Evolutionary conservation across 2,797 vertebrate species (phyloP).

Genomic region (Phyllotis vaccarum): DNA sequence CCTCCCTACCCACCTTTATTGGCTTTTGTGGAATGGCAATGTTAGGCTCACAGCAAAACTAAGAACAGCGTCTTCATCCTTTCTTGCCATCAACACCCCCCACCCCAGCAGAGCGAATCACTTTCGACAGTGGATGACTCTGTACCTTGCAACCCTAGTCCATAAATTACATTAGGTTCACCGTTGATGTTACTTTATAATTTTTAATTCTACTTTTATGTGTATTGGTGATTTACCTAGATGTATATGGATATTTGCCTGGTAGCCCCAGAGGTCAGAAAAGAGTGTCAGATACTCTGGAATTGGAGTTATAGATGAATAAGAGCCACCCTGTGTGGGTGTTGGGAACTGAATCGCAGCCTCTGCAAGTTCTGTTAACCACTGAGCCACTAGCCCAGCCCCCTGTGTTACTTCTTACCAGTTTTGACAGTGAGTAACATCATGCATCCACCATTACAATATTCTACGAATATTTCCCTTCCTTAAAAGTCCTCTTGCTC

Average conservation of each 20-base stretch:
- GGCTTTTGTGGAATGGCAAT: not conserved
- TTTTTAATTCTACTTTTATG: not conserved
- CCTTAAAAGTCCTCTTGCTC: not conserved
- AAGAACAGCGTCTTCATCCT: not conserved
- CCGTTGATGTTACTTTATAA: not conserved
- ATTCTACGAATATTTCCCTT: not conserved
- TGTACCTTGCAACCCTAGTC: not conserved
- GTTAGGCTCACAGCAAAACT: slow-evolving; percentile 46
- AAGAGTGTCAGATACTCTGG: not conserved
- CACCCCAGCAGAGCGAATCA: not conserved
- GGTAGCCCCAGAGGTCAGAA: not conserved
- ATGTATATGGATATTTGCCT: not conserved
- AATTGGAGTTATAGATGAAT: not conserved
- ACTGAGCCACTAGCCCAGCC: too few species aligned
- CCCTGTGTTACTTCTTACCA: not conserved
- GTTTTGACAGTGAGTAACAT: not conserved
- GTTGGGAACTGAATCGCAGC: not conserved
- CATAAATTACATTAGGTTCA: not conserved
- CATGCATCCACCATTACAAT: not conserved
- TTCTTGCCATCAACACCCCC: not conserved
- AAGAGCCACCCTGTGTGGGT: not conserved
- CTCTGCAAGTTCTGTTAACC: not conserved
- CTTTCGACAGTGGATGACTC: not conserved
- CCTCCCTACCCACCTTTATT: not conserved
- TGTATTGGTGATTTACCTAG: not conserved